Evolutionary conservation across 2,797 vertebrate species (phyloP), one percentile per base, ranked within the genome.

Genomic region (Trichosurus vulpecula): DNA sequence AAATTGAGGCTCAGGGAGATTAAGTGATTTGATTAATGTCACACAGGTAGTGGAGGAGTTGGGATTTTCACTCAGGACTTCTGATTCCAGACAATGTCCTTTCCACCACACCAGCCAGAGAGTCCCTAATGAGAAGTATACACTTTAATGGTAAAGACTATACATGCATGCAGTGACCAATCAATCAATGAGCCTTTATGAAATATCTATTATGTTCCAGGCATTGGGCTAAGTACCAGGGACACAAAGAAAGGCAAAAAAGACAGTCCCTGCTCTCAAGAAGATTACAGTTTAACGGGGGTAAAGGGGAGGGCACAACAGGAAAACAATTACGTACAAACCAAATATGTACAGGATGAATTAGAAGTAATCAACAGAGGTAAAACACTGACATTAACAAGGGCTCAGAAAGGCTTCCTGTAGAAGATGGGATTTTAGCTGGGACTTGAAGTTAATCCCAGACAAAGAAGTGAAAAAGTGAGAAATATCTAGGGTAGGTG

Each of bases 11-110:
- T 91, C n/a, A 52, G 25, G 35, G 9, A 95, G 31, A 11, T 11
- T 31, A 96, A 93, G 25, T 61, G 13, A 47, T n/a, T 92, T 54
- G 6, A 10, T 93, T 91, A 94, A 95, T 27, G 74, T 92, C 74
- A 93, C 30, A 58, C 0, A 96, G 29, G 54, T 94, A 58, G 8
- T 89, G 14, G 2, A 57, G 92, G 81, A 94, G 25, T 11, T 41
- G 91, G 10, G 13, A 90, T 54, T 31, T 6, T 90, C 11, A 2
- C 94, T 93, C 58, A 93, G 16, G 6, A 54, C 92, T 95, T 61
- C 22, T 41, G n/a, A 74, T 22, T 93, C 16, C n/a, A 90, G 9
- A 10, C 66, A n/a, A 14, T 90, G n/a, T 12, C 90, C 27, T 91
- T 74, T 25, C 4, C 35, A 8, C 19, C 14, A 93, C 52, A 52